Evolutionary conservation across 2,113 vertebrate genomes (phyloP).

Genomic region (Serinus canaria): DNA sequence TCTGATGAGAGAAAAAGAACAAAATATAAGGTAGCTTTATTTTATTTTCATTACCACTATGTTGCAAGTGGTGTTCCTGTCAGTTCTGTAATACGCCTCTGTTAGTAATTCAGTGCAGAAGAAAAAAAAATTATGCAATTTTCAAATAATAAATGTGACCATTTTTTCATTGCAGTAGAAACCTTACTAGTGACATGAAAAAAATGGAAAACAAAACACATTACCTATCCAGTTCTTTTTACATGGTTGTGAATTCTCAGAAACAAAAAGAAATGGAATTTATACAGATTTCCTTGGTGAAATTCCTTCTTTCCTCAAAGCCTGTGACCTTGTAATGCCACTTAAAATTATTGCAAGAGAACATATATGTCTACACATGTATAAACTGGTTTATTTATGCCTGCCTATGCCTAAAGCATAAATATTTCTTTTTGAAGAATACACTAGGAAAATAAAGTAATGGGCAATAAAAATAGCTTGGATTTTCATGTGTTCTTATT

Average conservation of each 20-base stretch:
- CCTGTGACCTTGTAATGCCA: neutral
- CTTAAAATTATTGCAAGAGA: neutral
- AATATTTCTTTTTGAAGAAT: neutral
- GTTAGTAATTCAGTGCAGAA: neutral
- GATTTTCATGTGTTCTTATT: neutral
- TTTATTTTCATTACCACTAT: neutral
- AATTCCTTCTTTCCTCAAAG: neutral
- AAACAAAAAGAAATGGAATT: neutral
- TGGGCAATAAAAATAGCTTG: neutral
- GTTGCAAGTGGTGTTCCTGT: neutral
- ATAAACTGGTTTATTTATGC: neutral
- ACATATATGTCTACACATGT: neutral
- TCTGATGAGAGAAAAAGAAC: neutral
- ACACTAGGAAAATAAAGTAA: neutral
- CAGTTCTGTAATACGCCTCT: neutral
- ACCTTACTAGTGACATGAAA: neutral
- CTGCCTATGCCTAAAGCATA: neutral
- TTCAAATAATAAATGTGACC: neutral
- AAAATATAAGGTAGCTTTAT: neutral
- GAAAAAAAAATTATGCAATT: neutral
- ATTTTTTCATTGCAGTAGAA: neutral
- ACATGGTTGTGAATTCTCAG: neutral
- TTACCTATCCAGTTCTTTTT: neutral
- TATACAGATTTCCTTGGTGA: neutral
- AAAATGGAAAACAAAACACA: rapidly evolving